Evolutionary conservation across 2,888 invertebrate species (phyloP).

Genomic region (Eupelmus urozonus): DNA sequence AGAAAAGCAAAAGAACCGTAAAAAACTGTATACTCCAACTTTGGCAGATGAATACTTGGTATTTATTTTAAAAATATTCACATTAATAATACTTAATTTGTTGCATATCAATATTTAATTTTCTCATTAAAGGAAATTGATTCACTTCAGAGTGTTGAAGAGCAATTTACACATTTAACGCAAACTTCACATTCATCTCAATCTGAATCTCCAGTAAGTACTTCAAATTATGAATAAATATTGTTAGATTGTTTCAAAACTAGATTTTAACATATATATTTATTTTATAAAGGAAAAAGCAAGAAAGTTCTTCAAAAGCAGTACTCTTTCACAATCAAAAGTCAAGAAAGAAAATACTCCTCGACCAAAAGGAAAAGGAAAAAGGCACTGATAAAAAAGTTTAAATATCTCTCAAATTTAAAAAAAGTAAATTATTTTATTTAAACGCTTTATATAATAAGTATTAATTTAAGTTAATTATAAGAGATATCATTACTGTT

Average conservation of each 20-base stretch:
- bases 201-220: conserved; percentile 46
- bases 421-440: too few relatives aligned
- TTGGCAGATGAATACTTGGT: conserved; percentile 57
- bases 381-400: conserved; percentile 34
- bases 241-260: not conserved
- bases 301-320: conserved; percentile 50
- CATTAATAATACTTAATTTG: not conserved
- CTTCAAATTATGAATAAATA: too few relatives aligned
- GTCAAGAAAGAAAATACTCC: conserved; percentile 37
- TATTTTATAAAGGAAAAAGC: conserved; percentile 44
- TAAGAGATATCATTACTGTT: too few relatives aligned
- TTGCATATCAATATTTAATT: not conserved
- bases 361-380: conserved; percentile 36
- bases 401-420: too few relatives aligned
- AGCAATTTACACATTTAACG: conserved; percentile 51
- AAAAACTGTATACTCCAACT: conserved; percentile 54
- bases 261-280: conserved; percentile 9
- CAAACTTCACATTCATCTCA: conserved; percentile 16
- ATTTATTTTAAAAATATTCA: conserved; percentile 8
- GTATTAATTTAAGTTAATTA: too few relatives aligned
- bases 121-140: conserved; percentile 51
- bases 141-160: conserved; percentile 49
- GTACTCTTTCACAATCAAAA: conserved; percentile 40
- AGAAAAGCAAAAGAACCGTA: conserved; percentile 43
- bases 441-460: too few relatives aligned